Evolutionary conservation across 1,140 invertebrate genomes (phyloP).

Genomic region (Vanessa tameamea): DNA sequence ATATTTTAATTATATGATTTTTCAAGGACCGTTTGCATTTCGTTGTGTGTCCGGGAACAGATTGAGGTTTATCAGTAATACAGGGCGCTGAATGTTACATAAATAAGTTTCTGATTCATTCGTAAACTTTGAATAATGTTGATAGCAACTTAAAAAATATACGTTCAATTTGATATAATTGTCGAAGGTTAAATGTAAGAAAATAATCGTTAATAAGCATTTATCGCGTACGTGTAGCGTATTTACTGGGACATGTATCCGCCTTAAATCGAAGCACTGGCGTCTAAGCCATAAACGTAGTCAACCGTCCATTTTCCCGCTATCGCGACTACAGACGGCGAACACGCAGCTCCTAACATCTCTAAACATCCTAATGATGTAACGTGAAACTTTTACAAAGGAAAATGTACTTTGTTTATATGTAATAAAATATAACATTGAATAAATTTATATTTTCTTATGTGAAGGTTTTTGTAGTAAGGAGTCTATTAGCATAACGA

Average conservation of each 20-base stretch:
- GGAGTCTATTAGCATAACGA: constrained; percentile 75
- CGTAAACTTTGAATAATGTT: background rate
- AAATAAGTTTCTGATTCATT: background rate
- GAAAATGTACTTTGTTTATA: constrained; percentile 28
- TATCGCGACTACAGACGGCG: constrained; percentile 69
- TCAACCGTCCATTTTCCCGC: constrained; percentile 77
- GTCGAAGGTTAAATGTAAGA: constrained; percentile 27
- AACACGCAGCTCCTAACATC: constrained; percentile 63
- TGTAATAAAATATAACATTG: constrained; percentile 33
- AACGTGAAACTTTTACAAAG: constrained; percentile 16
- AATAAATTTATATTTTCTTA: background rate
- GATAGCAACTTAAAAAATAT: background rate
- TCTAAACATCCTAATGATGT: constrained; percentile 34
- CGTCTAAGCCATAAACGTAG: constrained; percentile 75
- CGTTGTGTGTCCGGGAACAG: background rate
- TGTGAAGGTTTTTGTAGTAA: constrained; percentile 39
- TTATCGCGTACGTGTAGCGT: constrained; percentile 58
- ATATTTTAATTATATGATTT: background rate
- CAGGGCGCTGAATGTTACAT: too few species aligned
- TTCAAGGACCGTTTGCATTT: background rate
- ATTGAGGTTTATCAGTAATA: too few species aligned
- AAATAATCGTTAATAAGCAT: constrained; percentile 60
- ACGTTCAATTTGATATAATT: background rate
- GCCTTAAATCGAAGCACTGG: constrained; percentile 66
- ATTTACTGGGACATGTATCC: constrained; percentile 61